phyloP scores from a whole-genome alignment of 2,113 vertebrate genomes.

The Haemorhous mexicanus region DNA sequence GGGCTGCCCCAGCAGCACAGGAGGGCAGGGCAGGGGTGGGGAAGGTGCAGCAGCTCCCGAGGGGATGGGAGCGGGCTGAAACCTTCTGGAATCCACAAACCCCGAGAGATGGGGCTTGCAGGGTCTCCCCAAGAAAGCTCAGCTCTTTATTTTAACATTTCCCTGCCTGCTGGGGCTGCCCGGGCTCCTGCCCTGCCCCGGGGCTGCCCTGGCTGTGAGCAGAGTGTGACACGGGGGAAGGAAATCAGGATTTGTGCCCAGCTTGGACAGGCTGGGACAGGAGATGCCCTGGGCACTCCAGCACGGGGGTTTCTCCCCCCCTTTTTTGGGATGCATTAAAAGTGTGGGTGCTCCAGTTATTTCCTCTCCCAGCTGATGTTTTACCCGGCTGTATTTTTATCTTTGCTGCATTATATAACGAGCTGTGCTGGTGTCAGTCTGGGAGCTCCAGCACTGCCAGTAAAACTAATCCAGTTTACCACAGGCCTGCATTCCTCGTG shows the following conservation, averaged over 20 bases:
- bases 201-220: neutral
- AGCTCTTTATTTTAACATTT: neutral
- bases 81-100: neutral
- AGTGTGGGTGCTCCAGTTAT: neutral
- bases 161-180: neutral
- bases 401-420: neutral
- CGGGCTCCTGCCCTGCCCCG: neutral
- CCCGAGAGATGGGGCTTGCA: neutral
- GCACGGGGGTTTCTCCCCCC: neutral
- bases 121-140: neutral
- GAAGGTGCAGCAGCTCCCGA: too few species aligned
- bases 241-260: neutral
- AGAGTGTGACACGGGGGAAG: neutral
- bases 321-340: neutral
- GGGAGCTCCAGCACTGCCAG: neutral
- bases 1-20: neutral
- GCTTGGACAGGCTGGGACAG: neutral
- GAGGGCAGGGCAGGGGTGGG: neutral
- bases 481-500: neutral
- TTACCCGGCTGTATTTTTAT: conserved; percentile 3
- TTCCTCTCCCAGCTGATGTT: neutral
- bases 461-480: neutral
- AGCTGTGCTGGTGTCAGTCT: neutral
- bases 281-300: neutral
- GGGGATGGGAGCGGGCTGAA: neutral